A percentile compares a stretch with the other conserved stretches of the same genome.
Conservation (phyloP, 2,113 vertebrate genomes). For the Corynorhinus townsendii region DNA sequence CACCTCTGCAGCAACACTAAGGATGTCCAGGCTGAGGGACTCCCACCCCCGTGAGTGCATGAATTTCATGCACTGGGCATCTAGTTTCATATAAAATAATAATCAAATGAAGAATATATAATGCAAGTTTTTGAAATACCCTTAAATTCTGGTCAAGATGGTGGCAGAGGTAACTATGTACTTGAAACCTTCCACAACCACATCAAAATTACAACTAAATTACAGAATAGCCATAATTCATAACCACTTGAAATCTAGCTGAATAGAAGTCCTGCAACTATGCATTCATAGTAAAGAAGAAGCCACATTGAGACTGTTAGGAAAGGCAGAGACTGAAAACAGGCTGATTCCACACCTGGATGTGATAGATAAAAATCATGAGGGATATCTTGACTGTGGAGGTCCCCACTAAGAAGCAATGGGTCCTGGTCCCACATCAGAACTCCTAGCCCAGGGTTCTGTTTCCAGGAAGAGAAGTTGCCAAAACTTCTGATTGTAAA, state of each 20-base stretch:
- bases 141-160: background rate
- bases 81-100: background rate
- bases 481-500: background rate
- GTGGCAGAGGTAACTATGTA: background rate
- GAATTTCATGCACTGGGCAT: no score
- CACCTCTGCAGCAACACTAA: no score
- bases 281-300: background rate
- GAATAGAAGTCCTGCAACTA: background rate
- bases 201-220: background rate
- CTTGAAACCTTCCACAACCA: background rate
- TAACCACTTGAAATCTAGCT: background rate
- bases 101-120: background rate
- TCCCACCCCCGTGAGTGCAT: accelerated
- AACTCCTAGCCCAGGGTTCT: background rate
- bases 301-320: background rate
- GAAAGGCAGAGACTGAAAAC: background rate
- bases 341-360: background rate
- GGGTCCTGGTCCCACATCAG: background rate
- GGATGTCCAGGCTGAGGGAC: no score
- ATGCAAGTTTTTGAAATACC: background rate
- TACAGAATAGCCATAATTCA: background rate
- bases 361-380: background rate
- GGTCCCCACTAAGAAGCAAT: background rate
- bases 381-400: background rate
- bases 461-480: background rate